Percentiles rank a stretch among this genome's conserved stretches.
phyloP scores from a whole-genome alignment of 1,140 invertebrate species.

The Hesperophylax magnus region DNA sequence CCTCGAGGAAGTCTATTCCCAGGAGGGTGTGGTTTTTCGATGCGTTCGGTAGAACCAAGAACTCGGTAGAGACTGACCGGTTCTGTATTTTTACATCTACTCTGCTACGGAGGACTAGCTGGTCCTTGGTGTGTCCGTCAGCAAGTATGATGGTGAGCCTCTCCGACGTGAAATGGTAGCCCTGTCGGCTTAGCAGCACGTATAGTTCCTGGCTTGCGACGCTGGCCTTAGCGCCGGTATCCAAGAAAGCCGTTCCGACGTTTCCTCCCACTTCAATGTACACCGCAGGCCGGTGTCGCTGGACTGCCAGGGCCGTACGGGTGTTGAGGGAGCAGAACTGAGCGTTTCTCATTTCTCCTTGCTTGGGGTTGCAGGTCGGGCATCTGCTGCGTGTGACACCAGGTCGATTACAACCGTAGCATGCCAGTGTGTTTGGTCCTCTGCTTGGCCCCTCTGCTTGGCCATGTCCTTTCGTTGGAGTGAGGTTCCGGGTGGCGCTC shows the following conservation, averaged over 20 bases:
- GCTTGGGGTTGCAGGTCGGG: background rate
- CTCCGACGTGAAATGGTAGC: background rate
- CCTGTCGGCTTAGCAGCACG: background rate
- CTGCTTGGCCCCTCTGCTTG: background rate
- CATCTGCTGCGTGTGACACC: background rate
- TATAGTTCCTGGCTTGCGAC: background rate
- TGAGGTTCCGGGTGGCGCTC: background rate
- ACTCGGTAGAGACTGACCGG: background rate
- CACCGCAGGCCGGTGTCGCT: background rate
- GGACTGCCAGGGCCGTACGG: background rate
- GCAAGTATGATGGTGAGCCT: background rate
- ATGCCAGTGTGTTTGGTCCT: background rate
- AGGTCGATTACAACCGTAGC: background rate
- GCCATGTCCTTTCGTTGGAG: background rate
- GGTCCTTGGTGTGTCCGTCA: background rate
- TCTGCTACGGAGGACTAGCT: background rate
- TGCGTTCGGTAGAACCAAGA: background rate
- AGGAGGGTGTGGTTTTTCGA: background rate
- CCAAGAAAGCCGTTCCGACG: background rate
- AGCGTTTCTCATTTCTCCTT: background rate
- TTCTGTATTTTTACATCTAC: background rate
- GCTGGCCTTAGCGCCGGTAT: background rate
- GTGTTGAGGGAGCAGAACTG: background rate
- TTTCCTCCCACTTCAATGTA: background rate
- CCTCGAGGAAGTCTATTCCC: background rate